Evolutionary conservation across 2,113 vertebrate genomes (phyloP), one percentile per base, ranked within the genome.

Genomic region (Agapornis roseicollis): DNA sequence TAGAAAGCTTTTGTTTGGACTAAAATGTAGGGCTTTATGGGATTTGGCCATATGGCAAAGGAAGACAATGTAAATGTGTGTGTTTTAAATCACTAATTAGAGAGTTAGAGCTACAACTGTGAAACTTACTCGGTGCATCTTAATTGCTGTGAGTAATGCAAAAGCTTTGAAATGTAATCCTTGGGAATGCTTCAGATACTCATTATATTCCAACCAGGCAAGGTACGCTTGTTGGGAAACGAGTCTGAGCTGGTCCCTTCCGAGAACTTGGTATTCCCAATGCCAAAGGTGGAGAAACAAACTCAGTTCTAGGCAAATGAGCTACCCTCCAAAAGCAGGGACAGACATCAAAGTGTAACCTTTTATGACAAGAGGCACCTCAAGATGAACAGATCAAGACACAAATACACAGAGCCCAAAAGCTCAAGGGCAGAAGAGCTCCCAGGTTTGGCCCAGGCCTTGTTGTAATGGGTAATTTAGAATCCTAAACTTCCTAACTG

Each of bases 71-170:
- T 94, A 85, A 93, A 85, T 89, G 42, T 50, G 9, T 31, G 41
- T 68, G 27, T 7, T 93, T 61, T 29, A 93, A 88, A 88, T 81
- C 42, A 72, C 84, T 96, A 88, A 95, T 95, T 95, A 94, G 80
- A 80, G 60, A 42, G 76, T 49, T 93, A 69, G 85, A 95, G 56
- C 58, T 96, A 84, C 91, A 97, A 80, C 88, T 94, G 64, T 94
- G 94, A 86, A 95, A 96, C 78, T 94, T 94, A 83, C 20, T 95
- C 82, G 86, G 79, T 95, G 17, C 80, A 95, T 87, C 90, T 90
- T 97, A 96, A 97, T 97, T 95, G 85, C 94, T 85, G 74, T 97
- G 96, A 97, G 90, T 97, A 97, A 97, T 94, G 88, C 31, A 29
- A 85, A 88, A 92, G 91, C 94, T 96, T 95, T 93, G 91, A 96